A percentile compares a stretch with the other conserved stretches of the same genome.
Evolutionary conservation across 2,113 vertebrate genomes (phyloP).

Genomic region (Bubo bubo): DNA sequence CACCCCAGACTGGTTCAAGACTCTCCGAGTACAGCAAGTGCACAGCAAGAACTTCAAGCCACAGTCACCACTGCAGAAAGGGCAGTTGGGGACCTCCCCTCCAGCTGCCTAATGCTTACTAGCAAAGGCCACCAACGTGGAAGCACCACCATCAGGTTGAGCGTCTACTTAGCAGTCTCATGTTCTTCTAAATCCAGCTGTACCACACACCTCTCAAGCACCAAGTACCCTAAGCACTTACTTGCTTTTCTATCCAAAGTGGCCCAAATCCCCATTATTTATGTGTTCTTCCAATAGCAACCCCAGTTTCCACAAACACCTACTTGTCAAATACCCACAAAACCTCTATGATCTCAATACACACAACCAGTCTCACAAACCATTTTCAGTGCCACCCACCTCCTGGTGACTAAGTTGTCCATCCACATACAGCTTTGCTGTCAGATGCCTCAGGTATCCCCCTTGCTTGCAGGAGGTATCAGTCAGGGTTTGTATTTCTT

Average conservation of each 20-base stretch:
- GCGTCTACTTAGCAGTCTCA: not conserved
- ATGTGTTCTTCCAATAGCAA: not conserved
- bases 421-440: not conserved
- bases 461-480: not conserved
- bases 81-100: not conserved
- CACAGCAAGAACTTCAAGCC: not conserved
- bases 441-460: not conserved
- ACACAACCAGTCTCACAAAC: not conserved
- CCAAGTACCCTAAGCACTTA: not conserved
- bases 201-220: not conserved
- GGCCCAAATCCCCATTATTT: not conserved
- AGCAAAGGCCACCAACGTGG: not conserved
- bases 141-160: not conserved
- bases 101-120: not conserved
- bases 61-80: not conserved
- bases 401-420: not conserved
- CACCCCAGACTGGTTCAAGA: not conserved
- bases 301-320: not conserved
- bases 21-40: not conserved
- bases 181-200: not conserved
- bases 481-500: not conserved
- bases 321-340: not conserved
- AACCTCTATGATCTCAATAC: not conserved
- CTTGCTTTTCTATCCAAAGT: not conserved
- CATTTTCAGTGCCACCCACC: not conserved